Evolutionary conservation across 2,797 vertebrate species (phyloP).

Genomic region (Triplophysa yarkandensis): DNA sequence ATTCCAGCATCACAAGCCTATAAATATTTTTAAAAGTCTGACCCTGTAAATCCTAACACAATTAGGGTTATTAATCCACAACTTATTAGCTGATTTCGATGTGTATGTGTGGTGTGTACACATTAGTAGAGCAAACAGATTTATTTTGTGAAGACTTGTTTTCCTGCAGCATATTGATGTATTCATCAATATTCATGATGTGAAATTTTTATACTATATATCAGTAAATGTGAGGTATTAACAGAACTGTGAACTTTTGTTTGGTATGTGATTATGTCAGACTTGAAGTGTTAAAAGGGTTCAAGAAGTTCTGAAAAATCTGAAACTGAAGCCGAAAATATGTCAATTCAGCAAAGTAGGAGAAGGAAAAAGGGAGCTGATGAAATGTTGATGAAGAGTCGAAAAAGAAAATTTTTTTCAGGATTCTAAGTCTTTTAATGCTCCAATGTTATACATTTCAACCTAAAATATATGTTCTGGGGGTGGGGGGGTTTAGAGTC

Average conservation of each 20-base stretch:
- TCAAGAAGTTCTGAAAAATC: not conserved
- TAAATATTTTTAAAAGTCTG: constrained; percentile 23
- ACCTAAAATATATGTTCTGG: too few species aligned
- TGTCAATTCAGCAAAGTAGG: not conserved
- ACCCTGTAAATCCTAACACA: not conserved
- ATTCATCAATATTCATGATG: not conserved
- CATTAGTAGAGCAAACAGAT: not conserved
- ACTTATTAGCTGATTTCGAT: not conserved
- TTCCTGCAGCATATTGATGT: too few species aligned
- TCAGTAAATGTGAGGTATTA: not conserved
- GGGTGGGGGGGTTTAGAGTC: not conserved
- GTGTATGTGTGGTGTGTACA: constrained; percentile 3
- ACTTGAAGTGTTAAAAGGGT: not conserved
- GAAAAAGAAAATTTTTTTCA: constrained; percentile 17
- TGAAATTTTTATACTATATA: not conserved
- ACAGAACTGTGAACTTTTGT: constrained; percentile 1
- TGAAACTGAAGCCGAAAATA: not conserved
- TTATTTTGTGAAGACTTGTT: not conserved
- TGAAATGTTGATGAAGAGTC: constrained; percentile 17
- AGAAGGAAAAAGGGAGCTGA: constrained; percentile 17
- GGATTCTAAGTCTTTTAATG: not conserved
- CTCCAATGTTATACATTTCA: not conserved
- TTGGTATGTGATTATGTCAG: constrained; percentile 15
- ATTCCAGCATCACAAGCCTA: constrained; percentile 39
- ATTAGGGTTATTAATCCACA: constrained; percentile 19